phyloP scores from a whole-genome alignment of 2,113 vertebrate genomes.

The Aythya baeri region DNA sequence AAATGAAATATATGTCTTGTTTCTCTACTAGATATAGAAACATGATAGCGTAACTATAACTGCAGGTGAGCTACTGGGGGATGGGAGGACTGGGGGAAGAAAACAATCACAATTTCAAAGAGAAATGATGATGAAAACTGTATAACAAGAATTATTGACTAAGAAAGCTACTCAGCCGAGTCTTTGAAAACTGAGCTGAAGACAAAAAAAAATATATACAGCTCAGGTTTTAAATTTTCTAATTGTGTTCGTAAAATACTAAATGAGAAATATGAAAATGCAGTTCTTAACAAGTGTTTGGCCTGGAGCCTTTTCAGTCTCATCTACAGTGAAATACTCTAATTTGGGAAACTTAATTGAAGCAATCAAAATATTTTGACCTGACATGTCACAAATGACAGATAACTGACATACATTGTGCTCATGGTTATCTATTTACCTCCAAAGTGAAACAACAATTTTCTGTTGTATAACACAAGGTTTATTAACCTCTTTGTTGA shows the following conservation, averaged over 20 bases:
- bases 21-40: background rate
- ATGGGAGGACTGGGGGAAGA: fast-evolving
- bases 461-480: background rate
- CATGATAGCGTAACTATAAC: background rate
- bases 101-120: background rate
- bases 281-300: background rate
- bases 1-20: background rate
- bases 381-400: background rate
- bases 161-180: background rate
- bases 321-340: background rate
- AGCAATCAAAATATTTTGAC: background rate
- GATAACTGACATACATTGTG: background rate
- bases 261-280: background rate
- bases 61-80: background rate
- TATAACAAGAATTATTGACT: background rate
- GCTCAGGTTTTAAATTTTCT: background rate
- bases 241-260: background rate
- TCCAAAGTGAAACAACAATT: background rate
- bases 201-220: background rate
- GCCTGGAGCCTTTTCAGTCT: background rate
- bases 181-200: background rate
- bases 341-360: background rate
- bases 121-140: background rate
- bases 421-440: background rate
- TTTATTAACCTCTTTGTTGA: background rate